A percentile compares a stretch with the other conserved stretches of the same genome.
phyloP scores from a whole-genome alignment of 1,140 invertebrate genomes.

The Drosophila malerkotliana region DNA sequence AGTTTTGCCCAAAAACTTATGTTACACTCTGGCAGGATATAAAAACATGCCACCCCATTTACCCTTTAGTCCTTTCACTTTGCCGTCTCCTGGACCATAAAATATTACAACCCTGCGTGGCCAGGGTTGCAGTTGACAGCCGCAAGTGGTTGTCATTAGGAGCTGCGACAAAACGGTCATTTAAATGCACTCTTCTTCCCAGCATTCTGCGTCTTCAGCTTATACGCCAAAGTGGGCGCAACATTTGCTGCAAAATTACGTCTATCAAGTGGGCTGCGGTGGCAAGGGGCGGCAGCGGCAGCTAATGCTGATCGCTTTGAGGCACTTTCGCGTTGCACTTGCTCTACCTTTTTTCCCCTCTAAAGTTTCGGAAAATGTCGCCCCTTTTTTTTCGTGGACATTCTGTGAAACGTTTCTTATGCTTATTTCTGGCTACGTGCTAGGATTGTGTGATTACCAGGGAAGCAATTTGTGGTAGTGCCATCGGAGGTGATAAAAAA shows the following conservation, averaged over 20 bases:
- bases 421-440: slow-evolving; percentile 67
- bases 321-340: slow-evolving; percentile 62
- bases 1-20: background rate
- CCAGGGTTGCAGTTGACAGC: slow-evolving; percentile 79
- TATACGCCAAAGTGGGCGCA: slow-evolving; percentile 20
- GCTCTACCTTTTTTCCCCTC: background rate
- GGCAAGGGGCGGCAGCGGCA: background rate
- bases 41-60: slow-evolving; percentile 18
- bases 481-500: background rate
- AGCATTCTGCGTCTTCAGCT: slow-evolving; percentile 10
- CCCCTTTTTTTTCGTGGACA: slow-evolving; percentile 43
- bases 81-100: slow-evolving; percentile 51
- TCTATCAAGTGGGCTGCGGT: slow-evolving; percentile 59
- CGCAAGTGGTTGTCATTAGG: slow-evolving; percentile 79
- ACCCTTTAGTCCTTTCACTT: background rate
- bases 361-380: background rate
- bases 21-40: background rate
- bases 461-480: slow-evolving; percentile 19
- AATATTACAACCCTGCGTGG: slow-evolving; percentile 72
- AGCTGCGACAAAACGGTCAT: slow-evolving; percentile 73
- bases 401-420: slow-evolving; percentile 54
- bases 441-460: slow-evolving; percentile 27
- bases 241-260: slow-evolving; percentile 58
- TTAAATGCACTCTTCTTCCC: slow-evolving; percentile 73
- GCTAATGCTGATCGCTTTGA: slow-evolving; percentile 71